Base-by-base conservation (phyloP, 2,797 vertebrate species). In the Siniperca scherzeri region DNA sequence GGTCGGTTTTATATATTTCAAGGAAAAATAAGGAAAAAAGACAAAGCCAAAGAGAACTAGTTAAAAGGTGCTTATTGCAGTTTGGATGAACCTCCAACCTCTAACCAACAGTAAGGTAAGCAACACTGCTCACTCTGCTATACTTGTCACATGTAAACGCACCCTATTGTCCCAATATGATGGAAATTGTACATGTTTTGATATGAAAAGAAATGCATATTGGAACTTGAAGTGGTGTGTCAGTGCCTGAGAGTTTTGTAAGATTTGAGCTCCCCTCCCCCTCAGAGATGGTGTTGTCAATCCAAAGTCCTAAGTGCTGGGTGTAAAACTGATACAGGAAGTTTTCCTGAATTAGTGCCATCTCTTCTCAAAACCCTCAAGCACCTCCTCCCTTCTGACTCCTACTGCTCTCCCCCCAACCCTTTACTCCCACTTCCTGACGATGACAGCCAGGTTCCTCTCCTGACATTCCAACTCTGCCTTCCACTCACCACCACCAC, bases 321-420 rank as follows among this genome's bases (percentile, higher is more conserved):
- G 33, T 61, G 61, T 92, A 94, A 94, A 93, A 92, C 93, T 55
- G 72, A 94, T 56, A 76, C 94, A 96, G 93, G 93, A 94, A 78
- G 89, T 93, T 91, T 91, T 92, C 92, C 91, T 94, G 94, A 96
- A 95, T 95, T 93, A 95, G 92, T 95, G 94, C 93, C 95, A 94
- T 95, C 95, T 95, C 96, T 92, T 93, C 90, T 89, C 88, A 88
- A 80, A 94, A 91, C 88, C 87, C 70, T 70, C 74, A 66, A 46
- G 48, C 48, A 36, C 65, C 59, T 57, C 80, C 74, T 55, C 77
- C 79, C 57, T n/a, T 40, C 67, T 30, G 5, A 60, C 80, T 46
- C 65, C 77, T 21, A 14, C 67, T 88, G 94, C 90, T 94, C 93
- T 89, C 66, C 87, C 84, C 88, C 59, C 88, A 38, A 50, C 71